Conservation (phyloP, 2,797 vertebrate species). For the Ctenopoma multispine region DNA sequence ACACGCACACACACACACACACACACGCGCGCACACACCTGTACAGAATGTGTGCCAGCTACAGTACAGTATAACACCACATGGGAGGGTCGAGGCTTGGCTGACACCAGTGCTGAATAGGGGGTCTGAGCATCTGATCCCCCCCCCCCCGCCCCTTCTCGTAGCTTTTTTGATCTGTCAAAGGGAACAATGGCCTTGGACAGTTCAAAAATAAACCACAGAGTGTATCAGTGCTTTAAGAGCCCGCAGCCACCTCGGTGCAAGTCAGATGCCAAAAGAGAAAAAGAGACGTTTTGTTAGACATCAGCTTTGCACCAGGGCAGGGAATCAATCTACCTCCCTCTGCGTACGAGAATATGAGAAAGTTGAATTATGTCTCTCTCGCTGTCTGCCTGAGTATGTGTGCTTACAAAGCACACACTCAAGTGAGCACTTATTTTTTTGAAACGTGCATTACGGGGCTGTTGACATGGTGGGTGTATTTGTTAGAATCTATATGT, state of each 20-base stretch:
- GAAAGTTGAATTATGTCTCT: constrained; percentile 72
- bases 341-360: constrained; percentile 66
- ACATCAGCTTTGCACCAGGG: constrained; percentile 77
- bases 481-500: constrained; percentile 41
- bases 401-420: constrained; percentile 1
- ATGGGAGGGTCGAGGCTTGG: constrained; percentile 39
- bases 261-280: constrained; percentile 72
- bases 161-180: constrained; percentile 60
- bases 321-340: constrained; percentile 77
- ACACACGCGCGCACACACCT: constrained; percentile 56
- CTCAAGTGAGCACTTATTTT: constrained; percentile 21
- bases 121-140: constrained; percentile 47
- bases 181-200: constrained; percentile 70
- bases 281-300: constrained; percentile 76
- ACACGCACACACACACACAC: constrained; percentile 64
- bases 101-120: constrained; percentile 47
- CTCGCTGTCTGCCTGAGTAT: constrained; percentile 20
- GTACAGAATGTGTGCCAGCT: constrained; percentile 35
- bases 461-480: constrained; percentile 53
- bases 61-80: constrained; percentile 17
- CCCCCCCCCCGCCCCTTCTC: background rate
- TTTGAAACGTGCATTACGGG: constrained; percentile 38
- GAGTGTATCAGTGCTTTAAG: constrained; percentile 67
- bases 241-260: constrained; percentile 70
- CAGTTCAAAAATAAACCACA: constrained; percentile 73